phyloP scores from a whole-genome alignment of 2,113 vertebrate genomes.

The Sylvilagus bachmani region DNA sequence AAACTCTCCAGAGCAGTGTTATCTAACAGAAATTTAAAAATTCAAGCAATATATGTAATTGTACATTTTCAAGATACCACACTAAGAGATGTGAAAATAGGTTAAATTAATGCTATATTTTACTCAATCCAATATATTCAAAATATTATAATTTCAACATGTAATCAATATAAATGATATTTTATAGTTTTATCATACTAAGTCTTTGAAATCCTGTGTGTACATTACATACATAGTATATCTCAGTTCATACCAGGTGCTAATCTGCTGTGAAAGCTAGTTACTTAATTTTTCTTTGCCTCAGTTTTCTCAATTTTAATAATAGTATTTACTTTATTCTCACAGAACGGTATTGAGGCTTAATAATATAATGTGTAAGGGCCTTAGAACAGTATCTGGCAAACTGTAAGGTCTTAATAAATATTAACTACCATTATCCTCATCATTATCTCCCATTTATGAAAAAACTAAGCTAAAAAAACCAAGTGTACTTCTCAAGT shows the following conservation, averaged over 20 bases:
- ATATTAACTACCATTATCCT: conserved; percentile 32
- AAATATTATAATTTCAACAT: conserved; percentile 30
- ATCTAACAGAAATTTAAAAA: conserved; percentile 61
- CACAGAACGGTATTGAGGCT: background rate
- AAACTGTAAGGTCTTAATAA: conserved; percentile 56
- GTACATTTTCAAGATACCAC: conserved; percentile 40
- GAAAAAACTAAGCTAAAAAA: conserved; percentile 49
- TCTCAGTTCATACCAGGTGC: background rate
- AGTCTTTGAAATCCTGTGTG: conserved; percentile 26
- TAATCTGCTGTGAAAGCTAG: conserved; percentile 50
- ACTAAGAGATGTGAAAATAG: conserved; percentile 40
- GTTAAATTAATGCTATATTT: conserved; percentile 41
- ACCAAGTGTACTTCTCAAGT: conserved; percentile 28
- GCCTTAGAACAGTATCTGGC: conserved; percentile 34
- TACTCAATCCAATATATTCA: conserved; percentile 7
- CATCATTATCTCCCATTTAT: conserved; percentile 30
- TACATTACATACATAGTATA: conserved; percentile 29
- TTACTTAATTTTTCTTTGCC: conserved; percentile 40
- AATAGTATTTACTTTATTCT: conserved; percentile 29
- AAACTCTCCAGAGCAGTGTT: conserved; percentile 30
- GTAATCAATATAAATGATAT: conserved; percentile 7
- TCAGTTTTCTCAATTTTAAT: conserved; percentile 49
- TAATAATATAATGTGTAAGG: conserved; percentile 30
- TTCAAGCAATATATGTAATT: background rate
- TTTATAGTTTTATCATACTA: conserved; percentile 24